A percentile compares a stretch with the other conserved stretches of the same genome.
Evolutionary conservation across 2,113 vertebrate genomes (phyloP).

Genomic region (Bucco capensis): DNA sequence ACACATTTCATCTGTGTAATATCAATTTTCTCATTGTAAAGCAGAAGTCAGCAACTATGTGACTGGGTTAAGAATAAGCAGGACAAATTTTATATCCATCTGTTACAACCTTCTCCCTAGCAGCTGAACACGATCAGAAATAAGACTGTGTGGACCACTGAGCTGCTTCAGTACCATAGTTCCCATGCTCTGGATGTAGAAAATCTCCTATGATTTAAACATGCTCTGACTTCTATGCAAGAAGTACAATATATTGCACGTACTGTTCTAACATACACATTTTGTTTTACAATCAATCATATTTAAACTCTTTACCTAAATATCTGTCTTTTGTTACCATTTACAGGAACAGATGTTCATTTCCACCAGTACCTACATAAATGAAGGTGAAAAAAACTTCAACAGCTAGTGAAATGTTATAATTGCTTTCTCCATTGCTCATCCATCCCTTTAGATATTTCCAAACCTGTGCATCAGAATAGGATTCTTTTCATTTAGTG

Average conservation of each 20-base stretch:
- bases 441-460: not conserved
- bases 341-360: not conserved
- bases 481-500: not conserved
- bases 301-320: not conserved
- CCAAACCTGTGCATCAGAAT: not conserved
- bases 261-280: not conserved
- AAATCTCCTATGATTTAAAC: not conserved
- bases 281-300: not conserved
- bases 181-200: not conserved
- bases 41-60: not conserved
- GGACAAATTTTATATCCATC: not conserved
- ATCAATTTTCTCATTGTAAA: not conserved
- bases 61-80: not conserved
- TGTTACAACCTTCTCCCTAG: not conserved
- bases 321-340: not conserved
- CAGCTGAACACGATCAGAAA: conserved; percentile 29
- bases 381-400: not conserved
- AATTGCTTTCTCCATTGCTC: not conserved
- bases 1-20: not conserved
- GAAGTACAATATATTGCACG: not conserved
- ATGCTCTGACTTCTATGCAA: not conserved
- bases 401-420: not conserved
- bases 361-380: not conserved
- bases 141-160: not conserved
- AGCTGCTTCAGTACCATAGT: not conserved